These are phyloP conservation scores for Trachymyrmex cornetzi DNA, from an alignment of 1,140 invertebrate species.

Conservation along the genomic window DNA sequence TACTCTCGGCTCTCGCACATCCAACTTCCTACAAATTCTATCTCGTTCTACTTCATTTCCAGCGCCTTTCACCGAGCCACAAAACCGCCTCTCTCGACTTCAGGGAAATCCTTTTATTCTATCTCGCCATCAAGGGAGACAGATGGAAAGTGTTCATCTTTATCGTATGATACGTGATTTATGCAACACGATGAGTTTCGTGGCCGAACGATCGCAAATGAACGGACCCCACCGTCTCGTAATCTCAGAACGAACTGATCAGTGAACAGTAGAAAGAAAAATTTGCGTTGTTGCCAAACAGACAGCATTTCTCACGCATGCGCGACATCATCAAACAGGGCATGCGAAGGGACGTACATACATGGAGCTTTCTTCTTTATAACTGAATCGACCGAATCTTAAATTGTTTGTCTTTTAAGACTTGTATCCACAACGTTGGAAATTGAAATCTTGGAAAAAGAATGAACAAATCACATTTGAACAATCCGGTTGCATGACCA, in stretches of 20 bases:
- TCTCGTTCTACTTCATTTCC: neutral
- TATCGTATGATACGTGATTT: slow-evolving; percentile 28
- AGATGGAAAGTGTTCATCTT: neutral
- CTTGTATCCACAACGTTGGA: too few relatives aligned
- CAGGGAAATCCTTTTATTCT: neutral
- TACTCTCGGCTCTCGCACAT: neutral
- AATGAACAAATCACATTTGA: too few relatives aligned
- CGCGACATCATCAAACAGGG: neutral
- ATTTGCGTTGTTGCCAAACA: neutral
- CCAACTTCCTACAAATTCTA: neutral
- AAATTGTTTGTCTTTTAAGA: too few relatives aligned
- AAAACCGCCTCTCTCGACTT: neutral
- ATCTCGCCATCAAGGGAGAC: neutral
- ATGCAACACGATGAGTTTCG: neutral
- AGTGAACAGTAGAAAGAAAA: neutral
- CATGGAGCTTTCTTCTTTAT: neutral
- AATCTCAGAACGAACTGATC: slow-evolving; percentile 68
- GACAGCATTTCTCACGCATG: neutral
- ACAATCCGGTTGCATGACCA: too few relatives aligned
- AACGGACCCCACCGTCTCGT: neutral
- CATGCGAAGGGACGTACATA: neutral
- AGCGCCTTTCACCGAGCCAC: neutral
- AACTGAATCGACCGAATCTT: neutral
- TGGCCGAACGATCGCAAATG: neutral
- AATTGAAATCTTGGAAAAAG: too few relatives aligned